phyloP scores from a whole-genome alignment of 2,888 invertebrate genomes.

The Apodemia duryi region DNA sequence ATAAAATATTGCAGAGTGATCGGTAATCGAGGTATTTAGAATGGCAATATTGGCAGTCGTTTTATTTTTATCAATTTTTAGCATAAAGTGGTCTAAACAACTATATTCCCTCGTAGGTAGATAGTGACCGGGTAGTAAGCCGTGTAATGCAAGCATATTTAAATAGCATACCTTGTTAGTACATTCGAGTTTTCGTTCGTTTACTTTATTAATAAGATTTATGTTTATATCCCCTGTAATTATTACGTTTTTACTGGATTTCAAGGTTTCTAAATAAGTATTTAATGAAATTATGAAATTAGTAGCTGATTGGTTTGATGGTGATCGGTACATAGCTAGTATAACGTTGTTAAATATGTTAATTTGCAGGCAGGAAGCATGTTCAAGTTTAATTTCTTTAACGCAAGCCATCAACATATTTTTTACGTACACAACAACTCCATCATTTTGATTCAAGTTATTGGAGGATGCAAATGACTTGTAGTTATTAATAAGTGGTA shows the following conservation, averaged over 20 bases:
- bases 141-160: neutral
- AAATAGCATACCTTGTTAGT: neutral
- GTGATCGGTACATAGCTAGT: neutral
- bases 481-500: slow-evolving; percentile 1
- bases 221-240: slow-evolving; percentile 2
- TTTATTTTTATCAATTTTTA: neutral
- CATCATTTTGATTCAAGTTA: neutral
- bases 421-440: neutral
- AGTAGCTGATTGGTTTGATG: neutral
- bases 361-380: neutral
- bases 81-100: neutral
- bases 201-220: neutral
- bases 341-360: neutral
- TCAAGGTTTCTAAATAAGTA: neutral
- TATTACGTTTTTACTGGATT: neutral
- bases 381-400: neutral
- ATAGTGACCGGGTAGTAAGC: neutral
- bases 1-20: neutral
- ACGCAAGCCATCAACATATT: neutral
- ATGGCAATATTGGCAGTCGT: neutral
- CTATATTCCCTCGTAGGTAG: neutral
- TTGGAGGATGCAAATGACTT: neutral
- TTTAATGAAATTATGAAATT: neutral
- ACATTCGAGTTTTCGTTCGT: neutral
- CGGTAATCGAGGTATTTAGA: neutral